Base-by-base conservation (phyloP, 2,113 vertebrate genomes). In the Rostratula benghalensis region DNA sequence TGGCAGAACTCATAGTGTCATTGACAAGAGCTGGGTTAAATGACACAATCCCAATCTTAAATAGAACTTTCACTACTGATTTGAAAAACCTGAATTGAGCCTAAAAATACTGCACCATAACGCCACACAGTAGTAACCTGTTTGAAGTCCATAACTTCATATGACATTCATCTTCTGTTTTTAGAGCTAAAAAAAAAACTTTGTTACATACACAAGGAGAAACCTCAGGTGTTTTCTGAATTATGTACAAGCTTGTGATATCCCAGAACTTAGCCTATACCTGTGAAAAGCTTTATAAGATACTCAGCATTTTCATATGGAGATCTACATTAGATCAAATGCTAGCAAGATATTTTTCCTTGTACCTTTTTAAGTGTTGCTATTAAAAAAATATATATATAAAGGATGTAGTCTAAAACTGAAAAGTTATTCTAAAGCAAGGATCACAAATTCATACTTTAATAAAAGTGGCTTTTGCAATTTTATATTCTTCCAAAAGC, bases 301-400 rank as follows among this genome's bases (percentile, higher is more conserved):
- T 56, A 94, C 51, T 74, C 91, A 79, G 28, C 61, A 75, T 96
- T 96, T 93, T 96, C 31, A 31, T 90, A 78, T 68, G 90, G 94
- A 97, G 94, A 96, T 98, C 97, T 98, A 96, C 94, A 95, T 98
- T 98, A 98, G 96, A 97, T 98, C 96, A 98, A 83, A 70, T 75
- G 73, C 51, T 94, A 97, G 89, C 65, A 95, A 75, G 88, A 93
- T 24, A 39, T 27, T 94, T 78, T 76, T 89, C 61, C 89, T 94
- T 91, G 57, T 96, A 92, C 64, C 78, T 92, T 93, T 95, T 18
- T 67, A 95, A 93, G 73, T 92, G 68, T 54, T 76, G 80, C 25
- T 83, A 80, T 43, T 76, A 56, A 84, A 51, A 89, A 16, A 50
- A 16, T n/a, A n/a, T n/a, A n/a, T n/a, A n/a, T 57, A 79, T 46